Evolutionary conservation across 1,140 invertebrate genomes (phyloP), one percentile per base, ranked within the genome.

Genomic region (Lethrus apterus): DNA sequence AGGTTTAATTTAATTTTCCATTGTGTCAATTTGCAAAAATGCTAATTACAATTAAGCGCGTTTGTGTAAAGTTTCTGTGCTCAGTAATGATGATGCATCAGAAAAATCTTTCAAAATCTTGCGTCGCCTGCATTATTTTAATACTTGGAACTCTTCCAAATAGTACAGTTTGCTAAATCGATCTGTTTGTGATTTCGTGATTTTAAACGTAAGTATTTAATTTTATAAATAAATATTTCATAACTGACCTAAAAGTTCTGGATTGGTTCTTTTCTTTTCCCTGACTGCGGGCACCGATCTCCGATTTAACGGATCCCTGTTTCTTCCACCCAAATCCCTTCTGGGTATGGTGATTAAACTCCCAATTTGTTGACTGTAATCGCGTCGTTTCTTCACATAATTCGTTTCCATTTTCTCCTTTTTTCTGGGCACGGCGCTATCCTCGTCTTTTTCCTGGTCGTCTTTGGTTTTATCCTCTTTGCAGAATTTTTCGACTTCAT

Each of bases 381-480:
- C 60, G 23, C 51, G 50, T 29, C 60, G 56, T 49, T 63, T 64
- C 51, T 66, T 66, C 17, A 60, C 61, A 34, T 58, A 62, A 36
- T 59, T 62, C 13, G 62, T 55, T 33, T 70, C 68, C 46, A 64
- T 64, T 48, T 68, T 69, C 46, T 70, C 67, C 50, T 67, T 68
- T 51, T 69, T 69, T 31, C 65, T 58, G 8, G 63, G 61, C 35
- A 68, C 56, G 2, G 61, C 59, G 33, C 54, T 61, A 38, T 64
- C 67, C 21, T 60, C 62, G 24, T 66, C 56, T 31, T 66, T 66
- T 49, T 63, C 64, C 13, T 55, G 56, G 23, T 64, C 61, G 17
- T 59, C 58, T 33, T 64, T 63, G 1, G 58, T 63, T 31, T 60
- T 58, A 43, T 69, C 62, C 46, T 69, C 62, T 50, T 68, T 67